A percentile compares a stretch with the other conserved stretches of the same genome.
phyloP scores from a whole-genome alignment of 2,888 invertebrate genomes.

The Spatulosminthurus flaviceps region DNA sequence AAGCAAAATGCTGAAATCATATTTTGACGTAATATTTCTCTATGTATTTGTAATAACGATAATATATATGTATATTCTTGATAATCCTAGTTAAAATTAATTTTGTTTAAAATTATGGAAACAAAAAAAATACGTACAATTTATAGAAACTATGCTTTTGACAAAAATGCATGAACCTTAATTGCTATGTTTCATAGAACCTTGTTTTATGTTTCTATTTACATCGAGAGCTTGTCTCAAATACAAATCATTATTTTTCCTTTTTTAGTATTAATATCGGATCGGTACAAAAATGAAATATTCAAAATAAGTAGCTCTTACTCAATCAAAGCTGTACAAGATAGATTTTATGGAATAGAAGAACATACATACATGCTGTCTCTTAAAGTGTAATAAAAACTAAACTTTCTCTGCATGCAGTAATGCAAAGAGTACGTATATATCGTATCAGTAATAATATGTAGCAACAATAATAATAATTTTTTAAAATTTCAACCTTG shows the following conservation, averaged over 20 bases:
- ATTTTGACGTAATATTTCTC: background rate
- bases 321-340: no score
- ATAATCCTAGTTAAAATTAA: background rate
- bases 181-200: no score
- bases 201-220: no score
- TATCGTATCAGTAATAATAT: background rate
- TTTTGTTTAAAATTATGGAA: background rate
- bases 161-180: background rate
- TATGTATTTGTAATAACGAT: background rate
- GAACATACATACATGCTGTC: no score
- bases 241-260: no score
- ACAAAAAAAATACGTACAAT: background rate
- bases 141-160: background rate
- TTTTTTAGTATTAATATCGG: no score
- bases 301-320: no score
- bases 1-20: conserved; percentile 14
- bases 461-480: background rate
- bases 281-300: no score
- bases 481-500: conserved; percentile 19
- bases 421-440: background rate
- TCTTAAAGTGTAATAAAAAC: no score
- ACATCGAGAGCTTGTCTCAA: no score
- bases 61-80: background rate
- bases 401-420: no score
- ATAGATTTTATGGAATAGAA: no score